Conservation (phyloP, 2,888 invertebrate genomes). For the Kryphioiulus occultus region DNA sequence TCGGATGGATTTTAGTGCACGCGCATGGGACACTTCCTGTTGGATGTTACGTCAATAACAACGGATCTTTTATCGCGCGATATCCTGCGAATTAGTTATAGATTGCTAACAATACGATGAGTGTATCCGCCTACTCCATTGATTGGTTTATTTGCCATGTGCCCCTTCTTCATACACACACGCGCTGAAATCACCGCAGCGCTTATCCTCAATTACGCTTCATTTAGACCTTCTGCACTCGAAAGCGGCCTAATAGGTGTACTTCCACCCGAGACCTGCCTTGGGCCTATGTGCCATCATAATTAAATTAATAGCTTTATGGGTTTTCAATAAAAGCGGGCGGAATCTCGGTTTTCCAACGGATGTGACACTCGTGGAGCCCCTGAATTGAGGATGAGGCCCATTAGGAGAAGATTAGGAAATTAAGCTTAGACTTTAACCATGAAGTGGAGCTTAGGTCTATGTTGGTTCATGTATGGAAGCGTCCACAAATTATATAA, state of each 20-base stretch:
- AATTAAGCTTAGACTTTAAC: no score
- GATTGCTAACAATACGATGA: conserved; percentile 20
- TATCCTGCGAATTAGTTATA: conserved; percentile 25
- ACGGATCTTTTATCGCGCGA: conserved; percentile 8
- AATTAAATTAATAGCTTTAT: neutral
- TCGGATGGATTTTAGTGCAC: neutral
- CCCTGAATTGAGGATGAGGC: neutral
- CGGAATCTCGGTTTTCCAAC: neutral
- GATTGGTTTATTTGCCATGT: neutral
- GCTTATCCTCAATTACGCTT: neutral
- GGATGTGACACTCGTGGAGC: neutral
- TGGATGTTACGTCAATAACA: conserved; percentile 7
- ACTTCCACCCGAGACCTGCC: neutral
- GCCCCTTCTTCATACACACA: neutral
- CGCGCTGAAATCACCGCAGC: neutral
- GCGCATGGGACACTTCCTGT: conserved; percentile 12
- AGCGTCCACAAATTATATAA: no score
- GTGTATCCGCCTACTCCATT: neutral
- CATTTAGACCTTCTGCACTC: neutral
- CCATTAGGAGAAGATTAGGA: neutral
- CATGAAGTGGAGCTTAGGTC: no score
- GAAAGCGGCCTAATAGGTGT: neutral
- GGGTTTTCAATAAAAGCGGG: conserved; percentile 6
- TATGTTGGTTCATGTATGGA: no score
- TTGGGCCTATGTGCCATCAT: neutral